A percentile compares a stretch with the other conserved stretches of the same genome.
Conservation (phyloP, 2,888 invertebrate species). For the Mythimna pallens region DNA sequence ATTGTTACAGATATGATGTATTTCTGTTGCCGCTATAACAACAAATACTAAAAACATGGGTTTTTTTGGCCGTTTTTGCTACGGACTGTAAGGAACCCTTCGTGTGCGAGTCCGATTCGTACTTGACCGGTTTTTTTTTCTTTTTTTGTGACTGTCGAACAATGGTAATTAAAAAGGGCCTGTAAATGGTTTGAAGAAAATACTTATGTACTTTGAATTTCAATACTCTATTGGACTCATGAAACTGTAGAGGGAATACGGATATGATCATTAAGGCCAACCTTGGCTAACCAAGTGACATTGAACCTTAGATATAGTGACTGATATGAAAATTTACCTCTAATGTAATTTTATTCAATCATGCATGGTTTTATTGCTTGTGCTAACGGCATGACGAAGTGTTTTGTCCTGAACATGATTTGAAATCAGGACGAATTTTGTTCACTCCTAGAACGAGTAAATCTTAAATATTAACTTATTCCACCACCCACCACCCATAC, state of each 20-base stretch:
- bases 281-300: constrained; percentile 26
- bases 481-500: too few relatives aligned
- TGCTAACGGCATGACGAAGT: background rate
- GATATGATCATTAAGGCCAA: constrained; percentile 8
- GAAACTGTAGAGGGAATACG: constrained; percentile 5
- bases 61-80: too few relatives aligned
- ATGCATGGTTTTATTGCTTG: constrained; percentile 15
- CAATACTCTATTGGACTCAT: constrained; percentile 4
- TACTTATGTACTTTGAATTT: background rate
- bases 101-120: too few relatives aligned
- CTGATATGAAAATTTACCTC: constrained; percentile 26
- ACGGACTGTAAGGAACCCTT: too few relatives aligned
- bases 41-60: too few relatives aligned
- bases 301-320: constrained; percentile 29
- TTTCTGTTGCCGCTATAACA: too few relatives aligned
- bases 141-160: too few relatives aligned
- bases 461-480: too few relatives aligned
- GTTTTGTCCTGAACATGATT: constrained; percentile 1
- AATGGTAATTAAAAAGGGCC: too few relatives aligned
- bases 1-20: too few relatives aligned
- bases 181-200: too few relatives aligned
- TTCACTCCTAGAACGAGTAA: background rate
- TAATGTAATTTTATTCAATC: constrained; percentile 25
- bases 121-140: too few relatives aligned
- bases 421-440: background rate